Evolutionary conservation across 2,113 vertebrate genomes (phyloP).

Genomic region (Mastomys coucha): DNA sequence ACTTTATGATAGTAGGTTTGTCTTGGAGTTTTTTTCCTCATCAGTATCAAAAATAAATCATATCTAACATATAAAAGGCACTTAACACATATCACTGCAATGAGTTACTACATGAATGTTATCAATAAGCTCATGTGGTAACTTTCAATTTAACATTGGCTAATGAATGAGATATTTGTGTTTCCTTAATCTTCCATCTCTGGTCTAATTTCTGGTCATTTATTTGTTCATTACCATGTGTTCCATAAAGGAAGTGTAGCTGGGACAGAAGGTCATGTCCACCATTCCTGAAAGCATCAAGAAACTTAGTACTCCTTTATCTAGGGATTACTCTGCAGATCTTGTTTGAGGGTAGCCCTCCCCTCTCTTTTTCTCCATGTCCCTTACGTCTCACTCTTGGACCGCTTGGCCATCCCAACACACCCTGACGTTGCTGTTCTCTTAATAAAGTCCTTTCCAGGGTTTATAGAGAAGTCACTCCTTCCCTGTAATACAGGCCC

Average conservation of each 20-base stretch:
- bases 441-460: not conserved
- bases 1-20: not conserved
- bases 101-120: not conserved
- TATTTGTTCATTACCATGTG: not conserved
- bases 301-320: not conserved
- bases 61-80: not conserved
- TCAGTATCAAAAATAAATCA: not conserved
- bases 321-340: not conserved
- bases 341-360: no score
- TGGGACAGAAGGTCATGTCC: not conserved
- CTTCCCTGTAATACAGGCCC: not conserved
- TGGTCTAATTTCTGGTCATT: not conserved
- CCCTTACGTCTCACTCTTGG: not conserved
- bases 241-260: slow-evolving; percentile 6
- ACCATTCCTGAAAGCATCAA: not conserved
- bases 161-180: not conserved
- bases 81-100: not conserved
- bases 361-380: no score
- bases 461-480: not conserved
- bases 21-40: not conserved
- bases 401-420: not conserved
- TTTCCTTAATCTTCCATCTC: not conserved
- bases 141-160: not conserved
- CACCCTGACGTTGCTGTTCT: not conserved
- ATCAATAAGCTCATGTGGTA: not conserved